Evolutionary conservation across 2,113 vertebrate genomes (phyloP).

Genomic region (Isurus oxyrinchus): DNA sequence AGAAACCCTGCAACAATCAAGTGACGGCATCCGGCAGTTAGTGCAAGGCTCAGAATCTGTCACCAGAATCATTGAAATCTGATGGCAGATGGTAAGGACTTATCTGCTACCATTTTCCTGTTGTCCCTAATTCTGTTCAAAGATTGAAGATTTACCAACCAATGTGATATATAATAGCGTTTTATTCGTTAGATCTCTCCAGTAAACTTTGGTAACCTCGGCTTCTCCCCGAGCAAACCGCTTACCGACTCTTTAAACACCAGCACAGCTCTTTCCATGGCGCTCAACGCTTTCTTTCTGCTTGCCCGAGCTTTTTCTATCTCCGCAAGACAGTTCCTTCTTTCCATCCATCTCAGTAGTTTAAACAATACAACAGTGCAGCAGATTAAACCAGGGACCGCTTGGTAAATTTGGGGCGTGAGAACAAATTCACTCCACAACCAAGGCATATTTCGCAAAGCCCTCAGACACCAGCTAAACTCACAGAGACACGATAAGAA

Average conservation of each 20-base stretch:
- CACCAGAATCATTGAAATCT: fast-evolving
- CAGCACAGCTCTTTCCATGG: slow-evolving; percentile 42
- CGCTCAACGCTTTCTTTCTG: slow-evolving; percentile 40
- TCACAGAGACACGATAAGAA: not conserved
- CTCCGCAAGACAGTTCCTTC: slow-evolving; percentile 42
- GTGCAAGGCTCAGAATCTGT: too few relatives aligned
- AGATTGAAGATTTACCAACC: not conserved
- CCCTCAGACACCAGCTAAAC: not conserved
- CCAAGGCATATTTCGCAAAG: slow-evolving; percentile 39
- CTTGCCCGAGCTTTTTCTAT: slow-evolving; percentile 42
- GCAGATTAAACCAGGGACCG: slow-evolving; percentile 29
- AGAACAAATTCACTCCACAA: slow-evolving; percentile 40
- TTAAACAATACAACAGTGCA: slow-evolving; percentile 40
- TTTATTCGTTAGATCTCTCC: not conserved
- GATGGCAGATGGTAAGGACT: not conserved
- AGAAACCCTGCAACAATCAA: not conserved
- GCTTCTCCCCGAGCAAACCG: not conserved
- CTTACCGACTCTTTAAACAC: slow-evolving; percentile 47
- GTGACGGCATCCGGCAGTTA: too few relatives aligned
- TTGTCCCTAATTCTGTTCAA: not conserved
- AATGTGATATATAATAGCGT: too few relatives aligned
- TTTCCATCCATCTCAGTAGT: slow-evolving; percentile 41
- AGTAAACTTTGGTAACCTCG: not conserved
- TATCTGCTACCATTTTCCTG: not conserved
- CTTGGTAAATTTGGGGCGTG: not conserved